phyloP scores from a whole-genome alignment of 2,888 invertebrate species.

The Ochropleura plecta region DNA sequence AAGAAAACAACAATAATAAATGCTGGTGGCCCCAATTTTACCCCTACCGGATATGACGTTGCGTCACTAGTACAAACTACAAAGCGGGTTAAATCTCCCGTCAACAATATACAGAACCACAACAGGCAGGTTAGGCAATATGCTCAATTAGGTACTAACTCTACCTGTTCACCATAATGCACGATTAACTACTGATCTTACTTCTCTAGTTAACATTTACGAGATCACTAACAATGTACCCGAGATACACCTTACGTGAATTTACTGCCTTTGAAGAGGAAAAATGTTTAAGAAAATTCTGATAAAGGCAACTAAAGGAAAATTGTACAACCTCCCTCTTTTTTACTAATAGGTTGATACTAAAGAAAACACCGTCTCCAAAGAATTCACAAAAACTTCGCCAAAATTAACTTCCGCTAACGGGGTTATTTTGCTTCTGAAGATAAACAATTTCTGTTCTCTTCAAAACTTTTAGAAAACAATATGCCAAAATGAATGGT shows the following conservation, averaged over 20 bases:
- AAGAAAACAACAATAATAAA: too few relatives aligned
- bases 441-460: conserved; percentile 32
- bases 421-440: conserved; percentile 31
- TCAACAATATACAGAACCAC: conserved; percentile 25
- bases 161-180: conserved; percentile 11
- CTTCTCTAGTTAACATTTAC: neutral
- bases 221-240: neutral
- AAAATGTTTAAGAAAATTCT: neutral
- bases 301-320: neutral
- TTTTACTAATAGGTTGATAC: neutral
- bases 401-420: conserved; percentile 43
- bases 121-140: conserved; percentile 7
- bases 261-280: neutral
- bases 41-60: neutral
- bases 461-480: conserved; percentile 42
- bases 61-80: neutral
- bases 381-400: conserved; percentile 22
- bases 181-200: neutral
- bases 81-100: neutral
- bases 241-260: neutral
- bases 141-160: conserved; percentile 25
- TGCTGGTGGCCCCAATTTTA: neutral
- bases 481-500: conserved; percentile 43
- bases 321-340: neutral
- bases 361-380: conserved; percentile 13